These are phyloP conservation scores for Pseudocheirus occidentalis DNA, from an alignment of 2,797 vertebrate species.

Conservation along the genomic window DNA sequence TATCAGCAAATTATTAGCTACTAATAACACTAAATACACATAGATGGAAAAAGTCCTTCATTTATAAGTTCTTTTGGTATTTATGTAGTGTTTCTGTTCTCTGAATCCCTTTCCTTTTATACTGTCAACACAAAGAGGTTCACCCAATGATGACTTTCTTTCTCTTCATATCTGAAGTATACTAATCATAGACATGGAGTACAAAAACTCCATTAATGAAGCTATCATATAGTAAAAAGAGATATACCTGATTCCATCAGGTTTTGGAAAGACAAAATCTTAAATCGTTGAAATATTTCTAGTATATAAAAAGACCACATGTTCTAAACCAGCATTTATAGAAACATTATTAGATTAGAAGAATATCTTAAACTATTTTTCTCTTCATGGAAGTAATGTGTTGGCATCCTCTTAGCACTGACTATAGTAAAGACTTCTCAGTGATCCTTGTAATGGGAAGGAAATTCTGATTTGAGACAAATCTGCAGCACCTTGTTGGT, in stretches of 20 bases:
- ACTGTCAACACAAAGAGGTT: not conserved
- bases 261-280: not conserved
- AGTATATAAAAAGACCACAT: not conserved
- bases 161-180: not conserved
- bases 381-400: not conserved
- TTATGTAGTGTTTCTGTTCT: not conserved
- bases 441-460: not conserved
- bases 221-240: not conserved
- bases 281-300: not conserved
- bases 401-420: not conserved
- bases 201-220: not conserved
- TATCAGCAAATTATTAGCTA: not conserved
- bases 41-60: not conserved
- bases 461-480: not conserved
- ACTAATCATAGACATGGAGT: not conserved
- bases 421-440: not conserved
- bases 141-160: not conserved
- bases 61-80: not conserved
- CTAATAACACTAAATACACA: not conserved
- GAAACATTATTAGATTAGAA: not conserved
- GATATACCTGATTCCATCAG: not conserved
- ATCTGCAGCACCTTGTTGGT: not conserved
- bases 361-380: not conserved
- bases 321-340: not conserved
- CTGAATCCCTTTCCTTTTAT: not conserved